Evolutionary conservation across 2,113 vertebrate species (phyloP).

Genomic region (Panthera leo): DNA sequence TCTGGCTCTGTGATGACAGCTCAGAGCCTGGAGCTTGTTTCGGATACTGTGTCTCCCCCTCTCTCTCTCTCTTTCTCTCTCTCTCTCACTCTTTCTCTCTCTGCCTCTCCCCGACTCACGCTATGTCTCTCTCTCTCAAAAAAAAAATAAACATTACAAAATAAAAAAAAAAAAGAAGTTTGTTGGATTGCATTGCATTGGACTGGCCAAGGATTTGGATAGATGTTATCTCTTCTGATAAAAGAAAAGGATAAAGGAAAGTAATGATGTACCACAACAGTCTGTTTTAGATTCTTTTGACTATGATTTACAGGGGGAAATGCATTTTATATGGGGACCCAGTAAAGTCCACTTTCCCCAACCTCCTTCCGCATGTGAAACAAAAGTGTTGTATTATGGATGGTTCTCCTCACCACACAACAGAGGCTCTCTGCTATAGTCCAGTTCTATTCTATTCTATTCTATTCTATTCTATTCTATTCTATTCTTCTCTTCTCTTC

Average conservation of each 20-base stretch:
- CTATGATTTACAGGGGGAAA: neutral
- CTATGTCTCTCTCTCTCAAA: no score
- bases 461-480: neutral
- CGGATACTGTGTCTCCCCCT: no score
- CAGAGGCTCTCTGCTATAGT: rapidly evolving
- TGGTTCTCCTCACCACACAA: neutral
- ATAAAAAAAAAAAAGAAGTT: neutral
- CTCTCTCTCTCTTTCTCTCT: no score
- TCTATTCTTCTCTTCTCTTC: neutral
- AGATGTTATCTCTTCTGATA: neutral
- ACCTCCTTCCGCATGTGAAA: no score
- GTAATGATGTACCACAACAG: neutral
- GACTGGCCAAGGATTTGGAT: neutral
- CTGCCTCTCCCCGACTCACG: no score
- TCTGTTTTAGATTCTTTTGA: neutral
- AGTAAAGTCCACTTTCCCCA: neutral
- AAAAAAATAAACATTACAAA: no score
- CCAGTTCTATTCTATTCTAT: neutral
- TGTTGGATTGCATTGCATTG: neutral
- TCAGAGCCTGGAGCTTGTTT: no score
- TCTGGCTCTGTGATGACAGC: no score
- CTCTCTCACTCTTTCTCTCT: no score
- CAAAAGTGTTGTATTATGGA: neutral
- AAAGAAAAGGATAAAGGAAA: slow-evolving; percentile 5
- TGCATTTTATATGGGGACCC: neutral